phyloP scores from a whole-genome alignment of 2,888 invertebrate genomes.

The Macaria notata region DNA sequence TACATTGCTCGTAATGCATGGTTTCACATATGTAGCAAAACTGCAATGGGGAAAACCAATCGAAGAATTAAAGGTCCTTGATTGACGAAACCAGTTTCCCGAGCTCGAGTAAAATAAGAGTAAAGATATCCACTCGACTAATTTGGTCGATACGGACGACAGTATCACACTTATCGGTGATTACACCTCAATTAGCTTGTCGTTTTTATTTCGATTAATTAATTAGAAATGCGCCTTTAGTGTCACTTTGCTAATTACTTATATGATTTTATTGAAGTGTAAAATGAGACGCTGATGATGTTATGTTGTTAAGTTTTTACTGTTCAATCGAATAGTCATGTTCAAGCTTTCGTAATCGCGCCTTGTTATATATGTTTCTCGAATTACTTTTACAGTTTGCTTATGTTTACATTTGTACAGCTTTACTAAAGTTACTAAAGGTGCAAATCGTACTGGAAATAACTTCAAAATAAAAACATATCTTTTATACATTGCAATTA shows the following conservation, averaged over 20 bases:
- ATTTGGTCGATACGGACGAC: conserved; percentile 52
- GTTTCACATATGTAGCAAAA: conserved; percentile 11
- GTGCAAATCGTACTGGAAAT: too few relatives aligned
- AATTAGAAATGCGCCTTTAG: conserved; percentile 42
- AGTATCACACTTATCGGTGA: conserved; percentile 50
- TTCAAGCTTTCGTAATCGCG: too few relatives aligned
- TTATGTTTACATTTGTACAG: too few relatives aligned
- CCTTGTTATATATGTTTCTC: too few relatives aligned
- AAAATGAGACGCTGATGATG: neutral
- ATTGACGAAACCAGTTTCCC: conserved; percentile 39
- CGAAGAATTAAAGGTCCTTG: conserved; percentile 13
- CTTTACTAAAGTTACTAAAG: too few relatives aligned
- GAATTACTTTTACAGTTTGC: too few relatives aligned
- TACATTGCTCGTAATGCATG: conserved; percentile 28
- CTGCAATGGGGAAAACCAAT: conserved; percentile 20
- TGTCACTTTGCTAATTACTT: conserved; percentile 40
- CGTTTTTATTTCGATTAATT: conserved; percentile 52
- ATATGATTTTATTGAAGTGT: conserved; percentile 25
- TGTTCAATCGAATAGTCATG: too few relatives aligned
- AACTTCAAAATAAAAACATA: too few relatives aligned
- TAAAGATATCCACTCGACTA: conserved; percentile 40
- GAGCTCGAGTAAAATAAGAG: conserved; percentile 34
- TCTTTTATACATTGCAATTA: neutral
- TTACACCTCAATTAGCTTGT: conserved; percentile 53
- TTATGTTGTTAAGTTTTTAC: neutral